Conservation (phyloP, 2,797 vertebrate genomes). For the Tragopan temminckii region DNA sequence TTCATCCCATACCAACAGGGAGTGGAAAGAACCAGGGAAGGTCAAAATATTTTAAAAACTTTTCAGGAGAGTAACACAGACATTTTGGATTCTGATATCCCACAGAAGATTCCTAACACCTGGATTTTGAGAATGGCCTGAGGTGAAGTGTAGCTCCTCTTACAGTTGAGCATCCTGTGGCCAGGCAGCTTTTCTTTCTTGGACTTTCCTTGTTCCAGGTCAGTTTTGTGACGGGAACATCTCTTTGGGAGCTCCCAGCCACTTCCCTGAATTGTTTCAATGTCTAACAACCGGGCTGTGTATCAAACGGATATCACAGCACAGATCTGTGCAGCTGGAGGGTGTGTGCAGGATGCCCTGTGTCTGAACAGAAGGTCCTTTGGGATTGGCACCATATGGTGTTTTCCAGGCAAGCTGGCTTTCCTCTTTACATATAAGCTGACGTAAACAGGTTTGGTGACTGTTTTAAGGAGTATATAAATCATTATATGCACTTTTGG, state of each 20-base stretch:
- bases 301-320: background rate
- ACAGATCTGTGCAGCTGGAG: background rate
- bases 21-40: background rate
- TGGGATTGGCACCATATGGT: background rate
- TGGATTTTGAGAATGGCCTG: background rate
- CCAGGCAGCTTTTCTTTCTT: background rate
- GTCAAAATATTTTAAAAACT: background rate
- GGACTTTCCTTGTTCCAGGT: background rate
- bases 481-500: fast-evolving
- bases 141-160: background rate
- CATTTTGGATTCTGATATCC: background rate
- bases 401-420: background rate
- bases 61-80: background rate
- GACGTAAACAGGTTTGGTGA: background rate
- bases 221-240: background rate
- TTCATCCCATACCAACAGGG: background rate
- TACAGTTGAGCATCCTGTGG: background rate
- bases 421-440: background rate
- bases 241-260: background rate
- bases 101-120: background rate
- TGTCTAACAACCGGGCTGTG: background rate
- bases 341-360: background rate
- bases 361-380: background rate
- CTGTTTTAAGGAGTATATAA: background rate
- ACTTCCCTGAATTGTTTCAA: background rate